Evolutionary conservation across 1,140 invertebrate genomes (phyloP), one percentile per base, ranked within the genome.

Genomic region (Drosophila insularis): DNA sequence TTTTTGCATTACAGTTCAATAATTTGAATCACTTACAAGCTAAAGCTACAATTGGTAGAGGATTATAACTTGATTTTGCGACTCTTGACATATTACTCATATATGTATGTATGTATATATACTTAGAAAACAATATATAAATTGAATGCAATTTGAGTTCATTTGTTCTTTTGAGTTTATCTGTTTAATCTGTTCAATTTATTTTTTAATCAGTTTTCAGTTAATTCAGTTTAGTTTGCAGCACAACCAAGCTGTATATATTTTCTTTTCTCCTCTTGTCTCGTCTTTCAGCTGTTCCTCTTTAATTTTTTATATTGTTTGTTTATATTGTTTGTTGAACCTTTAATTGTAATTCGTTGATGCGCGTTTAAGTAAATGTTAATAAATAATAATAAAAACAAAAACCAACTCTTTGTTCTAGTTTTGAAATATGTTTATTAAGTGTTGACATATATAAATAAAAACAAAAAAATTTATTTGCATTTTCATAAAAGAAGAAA

Each of bases 1-100:
- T 27, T 13, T 11, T 37, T 11, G 35, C 17, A 0, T 19, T 46
- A 17, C 19, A 8, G 4, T 46, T 46, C 6, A 50, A 50, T 21
- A 11, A 50, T 50, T 50, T 21, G 19, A n/a, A 71, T 67, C 66
- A 60, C 50, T 87, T 86, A 87, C 53, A 68, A 61, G 64, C 81
- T 86, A 86, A 87, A 79, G 82, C 81, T 86, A 86, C 82, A 70
- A 62, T 75, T 87, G 82, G 74, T 81, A 87, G 81, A 85, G 81
- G 63, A 54, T 76, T 35, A 58, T 76, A 76, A 62, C 75, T 66
- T 76, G 72, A 43, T 32, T 76, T 40, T 21, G 39, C 5, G 56
- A 54, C 37, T 21, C 43, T 19, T 58, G 17, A 32, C 5, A 56
- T 8, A 58, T 17, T 11, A 21, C 4, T 4, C 17, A 50, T 50